Evolutionary conservation across 1,140 invertebrate species (phyloP), one percentile per base, ranked within the genome.

Genomic region (Drosophila orena): DNA sequence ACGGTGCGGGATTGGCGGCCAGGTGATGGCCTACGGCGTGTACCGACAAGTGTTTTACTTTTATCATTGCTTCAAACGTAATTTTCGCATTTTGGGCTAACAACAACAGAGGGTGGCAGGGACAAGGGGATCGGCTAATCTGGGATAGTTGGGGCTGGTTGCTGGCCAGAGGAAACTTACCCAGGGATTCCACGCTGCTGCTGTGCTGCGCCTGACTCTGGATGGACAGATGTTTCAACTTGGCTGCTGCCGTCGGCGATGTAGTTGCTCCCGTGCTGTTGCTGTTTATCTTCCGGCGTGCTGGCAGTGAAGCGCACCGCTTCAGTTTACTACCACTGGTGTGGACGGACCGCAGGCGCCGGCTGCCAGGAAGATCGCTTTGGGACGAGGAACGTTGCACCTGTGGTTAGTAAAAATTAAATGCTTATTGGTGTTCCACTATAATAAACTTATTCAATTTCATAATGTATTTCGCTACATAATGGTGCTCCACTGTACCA

Each of bases 321-420:
- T 94, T 93, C 8, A 94, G 75, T 78, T 93, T 93, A 55, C 79
- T 92, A 10, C 92, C 92, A 10, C 84, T 93, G 17, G 52, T 65
- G 77, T 92, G 91, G 30, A 85, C 90, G 24, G 80, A 70, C 0
- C 86, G 86, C 15, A 93, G 75, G 56, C 93, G 91, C 37, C 93
- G 92, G 4, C 90, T 91, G 54, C 91, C 90, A 22, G 91, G 91
- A 22, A 94, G 91, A 77, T 94, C 93, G 60, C 86, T 93, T 69
- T 93, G 93, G 10, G 93, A 94, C 34, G 93, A 93, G 0, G 93
- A 94, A 47, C 93, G 79, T 57, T 94, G 93, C 2, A 94, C 93
- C 78, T 92, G 12, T 5, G 3, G 0, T 17, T 20, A 22, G 22
- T 6, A 0, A 30, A 37, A 3, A 1, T n/a, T 4, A 47, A 2